Percentiles rank a stretch among this genome's conserved stretches.
These are phyloP conservation scores for Malurus alboscapulatus DNA, from an alignment of 2,113 vertebrate species.

Conservation along the genomic window DNA sequence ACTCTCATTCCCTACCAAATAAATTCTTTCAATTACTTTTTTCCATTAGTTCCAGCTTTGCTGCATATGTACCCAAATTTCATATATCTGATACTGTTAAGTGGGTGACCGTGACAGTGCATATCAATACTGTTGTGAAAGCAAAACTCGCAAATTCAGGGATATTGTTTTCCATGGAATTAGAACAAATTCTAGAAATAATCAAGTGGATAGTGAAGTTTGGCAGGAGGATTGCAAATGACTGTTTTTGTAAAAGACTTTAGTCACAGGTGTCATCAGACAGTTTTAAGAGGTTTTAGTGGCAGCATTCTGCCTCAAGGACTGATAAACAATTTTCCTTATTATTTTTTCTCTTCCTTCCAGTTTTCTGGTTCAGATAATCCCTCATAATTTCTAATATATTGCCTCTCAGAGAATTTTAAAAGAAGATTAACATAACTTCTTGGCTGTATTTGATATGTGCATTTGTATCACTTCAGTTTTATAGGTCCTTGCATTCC, in stretches of 20 bases:
- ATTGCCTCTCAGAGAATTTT: not conserved
- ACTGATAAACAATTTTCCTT: not conserved
- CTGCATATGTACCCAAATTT: accelerated
- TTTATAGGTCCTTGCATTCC: not conserved
- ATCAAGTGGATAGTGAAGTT: not conserved
- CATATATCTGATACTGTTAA: not conserved
- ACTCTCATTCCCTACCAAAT: not conserved
- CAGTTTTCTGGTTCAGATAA: not conserved
- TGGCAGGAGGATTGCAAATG: not conserved
- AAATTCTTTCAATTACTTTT: not conserved
- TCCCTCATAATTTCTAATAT: not conserved
- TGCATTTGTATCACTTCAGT: not conserved
- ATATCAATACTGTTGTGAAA: not conserved
- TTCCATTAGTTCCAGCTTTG: not conserved
- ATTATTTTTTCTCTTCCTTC: not conserved
- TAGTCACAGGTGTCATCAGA: not conserved
- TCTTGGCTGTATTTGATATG: not conserved
- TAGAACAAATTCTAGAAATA: not conserved
- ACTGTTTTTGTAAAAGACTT: not conserved
- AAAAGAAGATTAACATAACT: not conserved
- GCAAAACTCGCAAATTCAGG: not conserved
- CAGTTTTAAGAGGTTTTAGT: not conserved
- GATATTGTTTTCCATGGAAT: not conserved
- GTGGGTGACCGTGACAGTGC: not conserved
- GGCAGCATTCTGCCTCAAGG: not conserved